These are phyloP conservation scores for Laticauda laticaudata DNA, from an alignment of 2,113 vertebrate genomes.

Conservation along the genomic window DNA sequence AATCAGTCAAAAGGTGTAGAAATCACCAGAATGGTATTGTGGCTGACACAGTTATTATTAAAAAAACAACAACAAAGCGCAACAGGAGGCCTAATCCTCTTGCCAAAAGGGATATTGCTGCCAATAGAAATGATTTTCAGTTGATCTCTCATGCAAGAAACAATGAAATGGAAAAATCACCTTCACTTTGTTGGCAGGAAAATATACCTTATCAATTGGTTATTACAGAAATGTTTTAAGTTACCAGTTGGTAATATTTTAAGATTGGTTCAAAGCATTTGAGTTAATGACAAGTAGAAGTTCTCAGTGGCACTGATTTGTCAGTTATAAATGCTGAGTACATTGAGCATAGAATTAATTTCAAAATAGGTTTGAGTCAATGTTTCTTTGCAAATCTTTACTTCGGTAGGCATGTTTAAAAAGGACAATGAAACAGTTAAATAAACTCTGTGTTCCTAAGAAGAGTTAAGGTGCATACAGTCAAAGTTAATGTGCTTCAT, in stretches of 20 bases:
- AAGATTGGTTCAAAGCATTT: not conserved
- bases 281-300: not conserved
- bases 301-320: not conserved
- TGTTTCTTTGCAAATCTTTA: not conserved
- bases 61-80: too few relatives aligned
- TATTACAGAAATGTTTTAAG: not conserved
- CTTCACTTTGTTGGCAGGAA: not conserved
- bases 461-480: slow-evolving; percentile 59
- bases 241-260: not conserved
- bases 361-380: not conserved
- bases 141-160: not conserved
- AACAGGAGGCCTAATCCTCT: not conserved
- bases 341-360: not conserved
- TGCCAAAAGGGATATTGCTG: not conserved
- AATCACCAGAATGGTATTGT: not conserved
- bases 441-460: slow-evolving; percentile 52
- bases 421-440: slow-evolving; percentile 62
- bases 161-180: not conserved
- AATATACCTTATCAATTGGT: not conserved
- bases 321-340: not conserved
- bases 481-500: slow-evolving; percentile 69
- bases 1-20: not conserved
- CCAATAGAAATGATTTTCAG: not conserved
- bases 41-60: not conserved
- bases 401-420: not conserved